Base-by-base conservation (phyloP, 2,113 vertebrate species). In the Rhinichthys klamathensis region DNA sequence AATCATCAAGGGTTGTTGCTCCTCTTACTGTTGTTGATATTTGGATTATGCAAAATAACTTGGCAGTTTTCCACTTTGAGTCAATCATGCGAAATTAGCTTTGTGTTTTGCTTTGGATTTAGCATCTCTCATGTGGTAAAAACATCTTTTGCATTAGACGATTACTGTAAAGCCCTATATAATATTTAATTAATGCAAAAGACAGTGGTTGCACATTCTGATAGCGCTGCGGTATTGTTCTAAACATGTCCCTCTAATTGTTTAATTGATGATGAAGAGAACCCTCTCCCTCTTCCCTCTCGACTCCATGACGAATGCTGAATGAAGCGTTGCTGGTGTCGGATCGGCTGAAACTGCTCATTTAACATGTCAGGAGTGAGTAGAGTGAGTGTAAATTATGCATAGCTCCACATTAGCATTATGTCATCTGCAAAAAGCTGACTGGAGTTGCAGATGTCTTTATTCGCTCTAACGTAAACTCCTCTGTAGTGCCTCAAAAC, bases 21-120 rank as follows among this genome's bases (percentile, higher is more conserved):
- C 79, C 67, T 65, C 30, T 69, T 85, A 78, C 88, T 78, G 18
- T 0, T 92, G 88, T 93, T 91, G 89, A 89, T 86, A 81, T 77
- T 87, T 87, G 86, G 92, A 92, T 92, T 87, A 60, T 78, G 84
- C 70, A 75, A 87, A 88, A 92, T 90, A 91, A 88, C 74, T 90
- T 93, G 91, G 91, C 90, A 77, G 32, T 49, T 75, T 82, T 90
- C 91, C 90, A 89, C 32, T 87, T 81, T 82, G 41, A 87, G 86
- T 80, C 82, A 87, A 86, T 90, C 89, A 88, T 84, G 61, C 30
- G 72, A 89, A 87, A 91, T 92, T 89, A 89, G 25, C 89, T 90
- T 87, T 56, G 35, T 84, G 87, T 85, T 90, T 90, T 80, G 54
- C 18, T 6, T 88, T 84, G 88, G 88, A 82, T 88, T 89, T 65